Evolutionary conservation across 2,113 vertebrate species (phyloP).

Genomic region (Phalacrocorax aristotelis): DNA sequence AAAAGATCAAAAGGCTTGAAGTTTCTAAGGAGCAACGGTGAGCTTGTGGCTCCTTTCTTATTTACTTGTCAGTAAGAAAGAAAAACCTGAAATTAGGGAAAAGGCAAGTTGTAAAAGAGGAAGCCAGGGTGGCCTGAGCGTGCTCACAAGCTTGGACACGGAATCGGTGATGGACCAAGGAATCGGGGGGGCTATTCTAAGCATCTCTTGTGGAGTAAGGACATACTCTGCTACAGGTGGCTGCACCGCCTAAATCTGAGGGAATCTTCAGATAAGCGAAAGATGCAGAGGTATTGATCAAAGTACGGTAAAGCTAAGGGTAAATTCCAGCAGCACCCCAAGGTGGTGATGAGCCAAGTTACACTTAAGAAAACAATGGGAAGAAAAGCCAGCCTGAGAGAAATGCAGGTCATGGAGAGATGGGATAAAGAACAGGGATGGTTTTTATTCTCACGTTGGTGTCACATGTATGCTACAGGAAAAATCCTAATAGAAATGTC

Average conservation of each 20-base stretch:
- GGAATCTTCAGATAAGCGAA: background rate
- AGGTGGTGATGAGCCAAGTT: background rate
- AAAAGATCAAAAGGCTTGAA: background rate
- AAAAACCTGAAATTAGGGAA: background rate
- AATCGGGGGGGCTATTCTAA: background rate
- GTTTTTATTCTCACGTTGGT: background rate
- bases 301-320: background rate
- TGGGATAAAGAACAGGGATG: background rate
- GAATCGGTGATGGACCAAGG: background rate
- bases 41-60: background rate
- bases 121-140: background rate
- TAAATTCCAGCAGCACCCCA: background rate
- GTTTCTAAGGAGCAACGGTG: background rate
- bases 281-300: background rate
- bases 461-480: background rate
- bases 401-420: background rate
- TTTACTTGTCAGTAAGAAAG: background rate
- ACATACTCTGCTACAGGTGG: background rate
- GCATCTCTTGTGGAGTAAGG: accelerated
- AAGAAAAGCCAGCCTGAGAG: background rate
- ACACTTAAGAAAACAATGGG: background rate
- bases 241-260: background rate
- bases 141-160: background rate
- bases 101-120: background rate
- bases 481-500: background rate